Percentiles rank a stretch among this genome's conserved stretches.
phyloP scores from a whole-genome alignment of 2,888 invertebrate species.

The Atethmia centrago region DNA sequence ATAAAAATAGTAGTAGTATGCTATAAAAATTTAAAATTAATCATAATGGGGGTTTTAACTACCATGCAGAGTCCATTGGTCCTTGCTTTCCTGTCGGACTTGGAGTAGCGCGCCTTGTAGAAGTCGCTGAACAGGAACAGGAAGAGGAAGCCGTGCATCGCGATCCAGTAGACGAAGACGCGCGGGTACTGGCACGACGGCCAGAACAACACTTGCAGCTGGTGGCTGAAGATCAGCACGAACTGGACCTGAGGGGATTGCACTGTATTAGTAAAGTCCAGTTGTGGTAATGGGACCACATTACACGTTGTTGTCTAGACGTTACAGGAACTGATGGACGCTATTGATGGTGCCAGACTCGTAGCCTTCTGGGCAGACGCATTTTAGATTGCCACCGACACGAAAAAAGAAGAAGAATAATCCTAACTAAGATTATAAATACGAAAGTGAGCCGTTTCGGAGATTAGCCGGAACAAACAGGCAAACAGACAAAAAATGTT shows the following conservation, averaged over 20 bases:
- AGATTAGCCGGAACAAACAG: too few species aligned
- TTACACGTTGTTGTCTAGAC: too few species aligned
- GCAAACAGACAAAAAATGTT: too few species aligned
- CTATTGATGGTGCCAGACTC: neutral
- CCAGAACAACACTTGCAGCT: slow-evolving; percentile 96
- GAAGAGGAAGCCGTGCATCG: slow-evolving; percentile 98
- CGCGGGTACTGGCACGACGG: slow-evolving; percentile 98
- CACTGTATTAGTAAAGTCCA: neutral
- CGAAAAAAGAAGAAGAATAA: neutral
- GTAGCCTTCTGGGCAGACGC: neutral
- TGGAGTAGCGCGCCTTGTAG: slow-evolving; percentile 95
- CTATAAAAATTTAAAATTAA: neutral
- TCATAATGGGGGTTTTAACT: slow-evolving; percentile 73
- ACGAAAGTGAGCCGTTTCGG: too few species aligned
- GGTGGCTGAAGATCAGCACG: slow-evolving; percentile 97
- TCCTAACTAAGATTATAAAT: too few species aligned
- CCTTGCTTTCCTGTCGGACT: slow-evolving; percentile 77
- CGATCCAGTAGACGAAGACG: slow-evolving; percentile 98
- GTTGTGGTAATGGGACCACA: too few species aligned
- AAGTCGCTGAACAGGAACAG: slow-evolving; percentile 98
- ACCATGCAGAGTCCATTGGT: slow-evolving; percentile 93
- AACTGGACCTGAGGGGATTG: slow-evolving; percentile 94
- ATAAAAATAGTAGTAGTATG: neutral
- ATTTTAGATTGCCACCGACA: neutral
- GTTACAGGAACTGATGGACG: neutral